Conservation (phyloP, 1,140 invertebrate genomes). For the Contarinia nasturtii region DNA sequence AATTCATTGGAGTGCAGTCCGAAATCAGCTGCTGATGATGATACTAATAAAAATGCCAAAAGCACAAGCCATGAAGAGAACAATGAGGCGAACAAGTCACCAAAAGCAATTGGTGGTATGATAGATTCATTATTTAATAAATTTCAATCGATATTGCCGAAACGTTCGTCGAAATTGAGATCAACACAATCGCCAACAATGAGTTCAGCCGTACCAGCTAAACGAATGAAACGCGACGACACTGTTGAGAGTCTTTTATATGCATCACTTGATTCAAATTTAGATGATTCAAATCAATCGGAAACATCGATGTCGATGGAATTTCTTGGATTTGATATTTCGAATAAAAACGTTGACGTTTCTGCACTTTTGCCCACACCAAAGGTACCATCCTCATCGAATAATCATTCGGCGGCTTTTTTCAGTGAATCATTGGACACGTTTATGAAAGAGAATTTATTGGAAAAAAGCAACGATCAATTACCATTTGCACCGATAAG, state of each 20-base stretch:
- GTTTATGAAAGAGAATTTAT: conserved; percentile 14
- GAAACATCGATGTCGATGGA: conserved; percentile 10
- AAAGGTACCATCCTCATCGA: conserved; percentile 13
- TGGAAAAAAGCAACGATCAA: conserved; percentile 1
- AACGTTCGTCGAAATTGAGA: background rate
- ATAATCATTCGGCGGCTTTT: conserved; percentile 13
- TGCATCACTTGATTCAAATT: no score
- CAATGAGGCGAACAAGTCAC: background rate
- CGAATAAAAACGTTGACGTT: conserved; percentile 2
- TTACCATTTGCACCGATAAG: background rate
- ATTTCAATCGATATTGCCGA: background rate
- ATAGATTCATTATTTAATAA: background rate
- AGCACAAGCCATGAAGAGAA: background rate
- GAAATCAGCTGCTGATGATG: background rate
- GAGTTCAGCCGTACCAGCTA: background rate
- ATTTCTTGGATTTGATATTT: conserved; percentile 15
- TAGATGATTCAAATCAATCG: background rate
- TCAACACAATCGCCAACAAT: background rate
- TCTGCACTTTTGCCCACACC: conserved; percentile 20
- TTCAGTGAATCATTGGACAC: conserved; percentile 16
- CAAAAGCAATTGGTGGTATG: background rate
- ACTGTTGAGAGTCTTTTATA: background rate
- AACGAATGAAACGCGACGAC: background rate
- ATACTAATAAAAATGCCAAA: no score
- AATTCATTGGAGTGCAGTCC: background rate